Base-by-base conservation (phyloP, 1,140 invertebrate species). In the Drosophila lini region DNA sequence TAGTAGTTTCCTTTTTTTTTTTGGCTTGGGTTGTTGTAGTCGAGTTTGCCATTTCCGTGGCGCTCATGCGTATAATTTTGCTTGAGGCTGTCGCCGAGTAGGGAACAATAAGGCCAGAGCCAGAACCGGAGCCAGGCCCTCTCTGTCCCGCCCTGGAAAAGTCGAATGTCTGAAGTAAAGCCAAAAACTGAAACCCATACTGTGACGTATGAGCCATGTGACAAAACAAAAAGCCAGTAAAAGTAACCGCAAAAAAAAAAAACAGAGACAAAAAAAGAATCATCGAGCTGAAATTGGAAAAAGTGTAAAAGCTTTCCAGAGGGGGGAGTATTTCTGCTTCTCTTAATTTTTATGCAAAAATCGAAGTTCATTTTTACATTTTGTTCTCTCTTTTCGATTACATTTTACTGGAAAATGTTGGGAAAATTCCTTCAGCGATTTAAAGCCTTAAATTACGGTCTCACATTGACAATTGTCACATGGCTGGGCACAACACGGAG, bases 31-130 rank as follows among this genome's bases (percentile, higher is more conserved):
- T 69, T 73, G 78, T 65, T 78, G 77, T 60, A 73, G 73, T 59
- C 74, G 73, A 84, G 84, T 89, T 90, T 89, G 85, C 84, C 85
- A 89, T 89, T 89, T 89, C 84, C 84, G 85, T 80, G 68, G 84
- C 80, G 81, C 84, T 84, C 85, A 89, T 89, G 84, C 84, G 84
- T 89, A 89, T 89, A 89, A 89, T 89, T 89, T 90, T 78, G 85
- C 85, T 89, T 89, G 78, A 81, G 78, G 81, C 84, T 80, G 83
- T 81, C 81, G 83, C 80, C 71, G 79, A 82, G 79, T 69, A 71
- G 78, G 74, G 80, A 89, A 88, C 84, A 84, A 89, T 84, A 78
- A 64, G 69, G 58, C 58, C 47, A 50, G 11, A 31, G 25, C 25
- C 47, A 22, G 47, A 48, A 3, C 47, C 47, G 2, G 47, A 48